Base-by-base conservation (phyloP, 2,888 invertebrate genomes). In the Drosophila antonietae region DNA sequence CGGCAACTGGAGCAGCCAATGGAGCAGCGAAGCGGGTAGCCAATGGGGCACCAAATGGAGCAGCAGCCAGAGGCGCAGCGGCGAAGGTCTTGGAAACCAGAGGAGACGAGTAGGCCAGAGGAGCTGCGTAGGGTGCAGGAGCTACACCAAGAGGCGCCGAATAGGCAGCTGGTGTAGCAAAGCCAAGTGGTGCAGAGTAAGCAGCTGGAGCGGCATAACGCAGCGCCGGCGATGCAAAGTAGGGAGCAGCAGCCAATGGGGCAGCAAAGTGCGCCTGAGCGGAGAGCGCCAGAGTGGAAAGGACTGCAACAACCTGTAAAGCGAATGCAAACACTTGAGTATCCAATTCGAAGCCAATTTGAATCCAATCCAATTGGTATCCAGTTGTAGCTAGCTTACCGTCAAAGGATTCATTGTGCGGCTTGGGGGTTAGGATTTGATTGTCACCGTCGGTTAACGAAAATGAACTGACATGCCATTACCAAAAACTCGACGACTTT, bases 331-430 rank as follows among this genome's bases (percentile, higher is more conserved):
- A 39, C 18, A 57, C 31, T 5, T 43, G n/a, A 46, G 20, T 44
- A 44, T 44, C 39, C 55, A 55, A 41, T 41, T 10, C 41, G 28
- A 55, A 3, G 37, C 18, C 53, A 71, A 61, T 46, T 31, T 2
- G n/a, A 28, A 14, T 57, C 28, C 28, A 28, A 14, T 57, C 28
- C 28, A 18, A 10, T 41, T 37, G 18, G n/a, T 20, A 18, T 55
- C 20, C 33, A n/a, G n/a, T 23, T n/a, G 6, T 10, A 1, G 1
- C 33, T 10, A 14, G 93, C 93, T 93, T 91, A 93, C 93, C 90
- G 91, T 90, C 90, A 93, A 90, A 90, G 92, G 90, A 92, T 91
- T 92, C 92, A 93, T 93, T 93, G 92, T 93, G 81, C 68, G 83
- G 89, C 90, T 93, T 86, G 83, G 89, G 83, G 84, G 81, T 69